phyloP scores from a whole-genome alignment of 2,888 invertebrate species.

The Autographa pulchrina region DNA sequence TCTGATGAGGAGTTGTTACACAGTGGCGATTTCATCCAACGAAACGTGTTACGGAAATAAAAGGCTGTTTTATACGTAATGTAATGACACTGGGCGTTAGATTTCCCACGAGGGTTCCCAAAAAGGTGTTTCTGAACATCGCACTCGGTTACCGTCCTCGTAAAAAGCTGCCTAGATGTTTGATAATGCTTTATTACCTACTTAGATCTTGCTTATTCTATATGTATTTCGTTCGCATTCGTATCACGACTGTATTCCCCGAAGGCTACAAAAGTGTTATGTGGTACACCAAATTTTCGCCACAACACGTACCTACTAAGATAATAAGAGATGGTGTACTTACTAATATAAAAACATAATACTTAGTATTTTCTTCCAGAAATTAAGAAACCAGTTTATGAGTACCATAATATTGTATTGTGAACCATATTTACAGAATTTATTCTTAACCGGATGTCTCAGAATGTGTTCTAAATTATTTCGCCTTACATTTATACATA shows the following conservation, averaged over 20 bases:
- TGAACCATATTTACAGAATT: too few relatives aligned
- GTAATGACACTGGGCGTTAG: slow-evolving; percentile 60
- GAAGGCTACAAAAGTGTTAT: background rate
- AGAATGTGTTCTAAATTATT: too few relatives aligned
- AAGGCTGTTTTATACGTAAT: slow-evolving; percentile 62
- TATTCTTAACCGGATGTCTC: too few relatives aligned
- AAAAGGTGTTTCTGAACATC: slow-evolving; percentile 51
- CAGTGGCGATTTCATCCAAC: slow-evolving; percentile 64
- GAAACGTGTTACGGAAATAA: slow-evolving; percentile 69
- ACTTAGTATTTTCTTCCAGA: too few relatives aligned
- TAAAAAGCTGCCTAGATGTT: slow-evolving; percentile 38
- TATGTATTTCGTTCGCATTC: slow-evolving; percentile 1
- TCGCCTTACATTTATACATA: too few relatives aligned
- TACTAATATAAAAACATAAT: too few relatives aligned
- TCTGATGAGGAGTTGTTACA: slow-evolving; percentile 64
- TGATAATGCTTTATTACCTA: slow-evolving; percentile 49
- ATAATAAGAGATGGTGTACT: slow-evolving; percentile 27
- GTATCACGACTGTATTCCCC: background rate
- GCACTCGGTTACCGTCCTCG: slow-evolving; percentile 47
- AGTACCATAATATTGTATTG: too few relatives aligned
- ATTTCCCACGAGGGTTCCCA: slow-evolving; percentile 57
- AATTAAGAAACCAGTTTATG: too few relatives aligned
- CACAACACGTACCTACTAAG: background rate
- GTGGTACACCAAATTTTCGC: background rate
- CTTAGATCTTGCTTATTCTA: slow-evolving; percentile 29